phyloP scores from a whole-genome alignment of 2,888 invertebrate genomes.

The Chaetoderma sp. region DNA sequence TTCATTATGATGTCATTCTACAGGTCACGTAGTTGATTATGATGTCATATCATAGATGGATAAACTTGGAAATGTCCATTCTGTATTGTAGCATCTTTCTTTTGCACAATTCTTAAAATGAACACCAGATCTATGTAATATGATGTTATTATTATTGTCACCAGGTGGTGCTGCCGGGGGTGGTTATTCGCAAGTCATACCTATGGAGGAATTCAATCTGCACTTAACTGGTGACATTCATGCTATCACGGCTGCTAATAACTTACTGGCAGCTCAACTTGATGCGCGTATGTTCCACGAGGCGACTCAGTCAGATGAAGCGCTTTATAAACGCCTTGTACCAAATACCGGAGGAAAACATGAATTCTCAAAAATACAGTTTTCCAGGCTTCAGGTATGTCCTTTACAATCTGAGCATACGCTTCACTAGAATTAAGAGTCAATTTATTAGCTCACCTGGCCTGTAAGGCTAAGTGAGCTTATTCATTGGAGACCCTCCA shows the following conservation, averaged over 20 bases:
- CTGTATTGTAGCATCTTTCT: too few relatives aligned
- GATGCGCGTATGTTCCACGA: constrained; percentile 98
- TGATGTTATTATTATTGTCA: not conserved
- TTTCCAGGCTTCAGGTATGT: constrained; percentile 74
- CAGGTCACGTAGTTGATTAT: too few relatives aligned
- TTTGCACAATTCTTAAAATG: not conserved
- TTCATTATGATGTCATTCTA: too few relatives aligned
- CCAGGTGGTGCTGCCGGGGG: constrained; percentile 97
- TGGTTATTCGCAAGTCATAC: constrained; percentile 95
- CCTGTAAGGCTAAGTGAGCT: too few relatives aligned
- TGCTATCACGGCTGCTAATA: constrained; percentile 97
- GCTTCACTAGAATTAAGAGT: too few relatives aligned
- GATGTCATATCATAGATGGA: too few relatives aligned
- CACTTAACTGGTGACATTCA: constrained; percentile 98
- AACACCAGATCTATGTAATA: not conserved
- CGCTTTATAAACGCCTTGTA: constrained; percentile 88
- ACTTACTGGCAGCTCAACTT: constrained; percentile 95
- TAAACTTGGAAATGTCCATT: too few relatives aligned
- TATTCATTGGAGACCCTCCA: too few relatives aligned
- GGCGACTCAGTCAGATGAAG: constrained; percentile 85
- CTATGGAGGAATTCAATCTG: constrained; percentile 99
- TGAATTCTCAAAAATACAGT: constrained; percentile 88
- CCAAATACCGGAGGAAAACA: constrained; percentile 84
- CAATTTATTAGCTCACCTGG: too few relatives aligned
- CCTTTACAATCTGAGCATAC: too few relatives aligned